Evolutionary conservation across 2,888 invertebrate species (phyloP), one percentile per base, ranked within the genome.

Genomic region (Aplocera efformata): DNA sequence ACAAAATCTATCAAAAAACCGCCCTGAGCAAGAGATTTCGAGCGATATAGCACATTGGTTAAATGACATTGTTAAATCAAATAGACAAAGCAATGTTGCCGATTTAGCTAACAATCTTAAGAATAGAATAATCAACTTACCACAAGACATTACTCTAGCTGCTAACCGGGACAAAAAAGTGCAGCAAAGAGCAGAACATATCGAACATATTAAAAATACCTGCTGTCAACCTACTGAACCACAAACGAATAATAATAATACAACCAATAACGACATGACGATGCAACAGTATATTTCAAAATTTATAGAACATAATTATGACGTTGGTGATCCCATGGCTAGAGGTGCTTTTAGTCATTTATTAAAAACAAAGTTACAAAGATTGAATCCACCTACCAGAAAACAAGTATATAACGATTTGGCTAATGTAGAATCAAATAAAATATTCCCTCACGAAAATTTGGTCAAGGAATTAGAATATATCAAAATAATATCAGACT

Each of bases 401-500:
- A 60, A 63, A 55, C 60, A 74, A 34, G 48, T 68, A 5, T 64
- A 67, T 38, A 56, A 66, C 5, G 58, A 65, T 22, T 57, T 58
- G 20, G 46, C 42, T 10, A 54, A 59, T 41, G 36, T 48, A 7
- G 32, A 40, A 30, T 20, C 34, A 11, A 45, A 59, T 28, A 53
- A 60, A 3, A 37, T 43, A 6, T 60, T 68, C 32, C 48, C 54
- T 6, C 51, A 59, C 1, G 46, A 58, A 1, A 64, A 54, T 25
- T 53, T 79, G 11, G 50, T 52, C 3, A 59, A 46, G 42, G 78
- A 79, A 50, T 47, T 80, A 17, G 58, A 71, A 37, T 77, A 74
- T 22, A 70, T 78, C 5, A 73, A 69, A 44, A 54, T 66, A 17
- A 58, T 81, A 43, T 69, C 76, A 6, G 74, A 79, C 55, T 80